These are phyloP conservation scores for Eupithecia insigniata DNA, from an alignment of 2,888 invertebrate genomes.

Conservation along the genomic window DNA sequence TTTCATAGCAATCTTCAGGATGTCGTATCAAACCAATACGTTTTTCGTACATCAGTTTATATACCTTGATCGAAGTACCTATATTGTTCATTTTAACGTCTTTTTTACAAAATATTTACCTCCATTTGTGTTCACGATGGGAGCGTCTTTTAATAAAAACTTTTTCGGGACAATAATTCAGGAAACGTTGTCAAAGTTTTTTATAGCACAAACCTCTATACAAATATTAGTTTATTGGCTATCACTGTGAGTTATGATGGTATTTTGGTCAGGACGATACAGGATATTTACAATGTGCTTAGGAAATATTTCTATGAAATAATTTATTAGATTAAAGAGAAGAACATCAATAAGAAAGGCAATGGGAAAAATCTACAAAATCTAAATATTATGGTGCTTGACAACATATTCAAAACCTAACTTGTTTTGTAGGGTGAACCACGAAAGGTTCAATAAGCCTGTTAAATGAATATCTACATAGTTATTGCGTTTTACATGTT, in stretches of 20 bases:
- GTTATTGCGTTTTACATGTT: not conserved
- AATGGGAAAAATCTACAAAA: not conserved
- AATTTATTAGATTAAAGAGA: not conserved
- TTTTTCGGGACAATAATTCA: constrained; percentile 32
- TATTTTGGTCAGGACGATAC: constrained; percentile 59
- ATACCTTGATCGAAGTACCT: too few relatives aligned
- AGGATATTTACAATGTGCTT: constrained; percentile 30
- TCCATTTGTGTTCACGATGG: not conserved
- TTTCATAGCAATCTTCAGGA: too few relatives aligned
- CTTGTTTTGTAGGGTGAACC: not conserved
- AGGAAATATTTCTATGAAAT: not conserved
- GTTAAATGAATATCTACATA: not conserved
- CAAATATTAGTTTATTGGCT: constrained; percentile 68
- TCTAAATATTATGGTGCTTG: not conserved
- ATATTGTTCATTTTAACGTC: not conserved
- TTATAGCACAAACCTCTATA: constrained; percentile 65
- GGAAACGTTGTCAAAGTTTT: constrained; percentile 65
- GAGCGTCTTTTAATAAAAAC: constrained; percentile 12
- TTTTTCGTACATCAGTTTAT: too few relatives aligned
- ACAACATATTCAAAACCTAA: not conserved
- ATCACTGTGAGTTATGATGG: constrained; percentile 63
- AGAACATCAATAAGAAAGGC: not conserved
- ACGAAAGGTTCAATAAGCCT: not conserved
- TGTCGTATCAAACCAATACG: too few relatives aligned
- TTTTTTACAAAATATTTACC: not conserved